phyloP scores from a whole-genome alignment of 2,797 vertebrate species.

The Neomorphus geoffroyi region DNA sequence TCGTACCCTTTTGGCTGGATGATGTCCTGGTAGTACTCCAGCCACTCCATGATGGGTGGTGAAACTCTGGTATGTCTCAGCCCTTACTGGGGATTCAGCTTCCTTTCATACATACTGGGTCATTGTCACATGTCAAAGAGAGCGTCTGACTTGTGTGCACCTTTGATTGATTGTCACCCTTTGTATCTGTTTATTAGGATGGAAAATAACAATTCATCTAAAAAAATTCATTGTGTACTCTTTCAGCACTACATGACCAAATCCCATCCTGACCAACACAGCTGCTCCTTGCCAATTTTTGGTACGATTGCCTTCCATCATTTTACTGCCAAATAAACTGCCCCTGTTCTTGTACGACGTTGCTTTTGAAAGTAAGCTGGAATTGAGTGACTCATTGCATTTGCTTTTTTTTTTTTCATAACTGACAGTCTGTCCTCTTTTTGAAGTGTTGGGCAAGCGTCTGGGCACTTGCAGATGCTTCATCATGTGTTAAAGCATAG shows the following conservation, averaged over 20 bases:
- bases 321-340: neutral
- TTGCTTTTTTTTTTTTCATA: neutral
- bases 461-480: neutral
- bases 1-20: neutral
- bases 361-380: constrained; percentile 23
- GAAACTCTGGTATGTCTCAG: neutral
- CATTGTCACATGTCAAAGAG: neutral
- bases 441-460: neutral
- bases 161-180: constrained; percentile 11
- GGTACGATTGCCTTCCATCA: neutral
- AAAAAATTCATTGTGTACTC: constrained; percentile 19
- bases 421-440: neutral
- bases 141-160: neutral
- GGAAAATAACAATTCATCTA: constrained; percentile 37
- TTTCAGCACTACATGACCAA: constrained; percentile 21
- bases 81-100: neutral
- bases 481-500: neutral
- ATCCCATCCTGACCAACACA: neutral
- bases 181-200: constrained; percentile 1
- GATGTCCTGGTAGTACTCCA: neutral
- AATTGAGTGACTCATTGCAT: neutral
- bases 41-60: neutral
- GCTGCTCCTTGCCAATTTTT: constrained; percentile 12
- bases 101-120: neutral
- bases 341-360: neutral